phyloP scores from a whole-genome alignment of 2,797 vertebrate species.

The Pyrocephalus nanus region DNA sequence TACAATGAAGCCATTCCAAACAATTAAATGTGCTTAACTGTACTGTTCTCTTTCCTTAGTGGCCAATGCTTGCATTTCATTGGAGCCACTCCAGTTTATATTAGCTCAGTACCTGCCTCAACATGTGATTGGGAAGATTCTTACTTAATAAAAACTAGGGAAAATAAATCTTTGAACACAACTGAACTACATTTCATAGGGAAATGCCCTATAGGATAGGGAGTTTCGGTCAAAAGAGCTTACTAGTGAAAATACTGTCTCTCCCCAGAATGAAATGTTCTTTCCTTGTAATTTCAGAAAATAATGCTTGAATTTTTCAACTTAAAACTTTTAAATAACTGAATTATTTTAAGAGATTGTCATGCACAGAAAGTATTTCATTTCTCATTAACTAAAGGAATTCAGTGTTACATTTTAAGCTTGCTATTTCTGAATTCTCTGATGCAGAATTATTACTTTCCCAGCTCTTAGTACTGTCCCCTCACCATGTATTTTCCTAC shows the following conservation, averaged over 20 bases:
- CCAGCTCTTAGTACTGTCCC: not conserved
- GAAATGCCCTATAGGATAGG: not conserved
- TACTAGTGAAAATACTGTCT: not conserved
- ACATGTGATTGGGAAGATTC: not conserved
- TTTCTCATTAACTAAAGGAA: not conserved
- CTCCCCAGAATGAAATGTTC: not conserved
- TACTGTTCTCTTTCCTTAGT: not conserved
- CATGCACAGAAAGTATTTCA: not conserved
- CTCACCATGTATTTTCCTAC: not conserved
- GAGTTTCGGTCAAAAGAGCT: not conserved
- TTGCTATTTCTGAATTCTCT: not conserved
- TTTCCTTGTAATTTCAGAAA: not conserved
- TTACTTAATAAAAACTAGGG: not conserved
- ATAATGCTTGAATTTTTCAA: not conserved
- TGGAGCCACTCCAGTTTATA: not conserved
- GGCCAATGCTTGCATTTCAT: not conserved
- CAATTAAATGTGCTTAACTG: slow-evolving; percentile 11
- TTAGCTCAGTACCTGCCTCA: not conserved
- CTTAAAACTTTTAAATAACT: too few species aligned
- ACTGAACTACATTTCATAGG: not conserved
- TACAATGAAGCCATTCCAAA: slow-evolving; percentile 11
- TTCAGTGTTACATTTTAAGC: not conserved
- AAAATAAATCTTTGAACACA: not conserved
- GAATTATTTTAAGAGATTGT: too few species aligned
- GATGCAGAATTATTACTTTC: not conserved